Evolutionary conservation across 2,113 vertebrate genomes (phyloP), one percentile per base, ranked within the genome.

Genomic region (Australoheros scitulus): DNA sequence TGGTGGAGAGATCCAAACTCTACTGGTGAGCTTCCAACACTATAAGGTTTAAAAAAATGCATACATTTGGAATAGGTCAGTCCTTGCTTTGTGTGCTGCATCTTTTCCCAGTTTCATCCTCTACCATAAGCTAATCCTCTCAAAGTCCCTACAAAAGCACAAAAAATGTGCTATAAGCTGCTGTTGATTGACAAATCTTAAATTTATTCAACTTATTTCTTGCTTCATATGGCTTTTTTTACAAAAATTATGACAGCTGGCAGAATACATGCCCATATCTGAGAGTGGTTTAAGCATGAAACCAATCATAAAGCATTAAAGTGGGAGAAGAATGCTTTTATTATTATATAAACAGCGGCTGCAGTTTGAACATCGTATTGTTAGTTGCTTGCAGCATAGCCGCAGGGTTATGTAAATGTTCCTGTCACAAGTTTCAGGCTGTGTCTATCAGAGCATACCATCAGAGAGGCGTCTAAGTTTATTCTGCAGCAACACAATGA

Each of bases 1-100:
- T 99, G 94, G 98, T 99, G 95, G 98, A 99, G 88, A 96, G 97
- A 83, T 99, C 98, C 92, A 99, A 99, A 91, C 97, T 99, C 6
- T 99, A 99, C 95, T 99, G 98, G 98, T 99, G 93, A 65, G 97
- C n/a, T 47, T 82, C 68, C 10, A 14, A 5, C 15, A 34, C 38
- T 13, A 11, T 29, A 36, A 59, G 26, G 13, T 58, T 11, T 13
- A 22, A 65, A 34, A 18, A 29, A n/a, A 18, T 4, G 6, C 20
- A 68, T 2, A 11, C 15, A 11, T 20, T 55, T 22, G 3, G 1
- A 87, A 34, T 61, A 29, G 22, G 17, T 47, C 68, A 47, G 11
- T 26, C 4, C 47, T 52, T 52, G 43, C 24, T 70, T 32, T 20
- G 50, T 52, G 24, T 52, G 43, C 11, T 26, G 20, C 43, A 20